Base-by-base conservation (phyloP, 2,888 invertebrate species). In the Drosophila mimetica region DNA sequence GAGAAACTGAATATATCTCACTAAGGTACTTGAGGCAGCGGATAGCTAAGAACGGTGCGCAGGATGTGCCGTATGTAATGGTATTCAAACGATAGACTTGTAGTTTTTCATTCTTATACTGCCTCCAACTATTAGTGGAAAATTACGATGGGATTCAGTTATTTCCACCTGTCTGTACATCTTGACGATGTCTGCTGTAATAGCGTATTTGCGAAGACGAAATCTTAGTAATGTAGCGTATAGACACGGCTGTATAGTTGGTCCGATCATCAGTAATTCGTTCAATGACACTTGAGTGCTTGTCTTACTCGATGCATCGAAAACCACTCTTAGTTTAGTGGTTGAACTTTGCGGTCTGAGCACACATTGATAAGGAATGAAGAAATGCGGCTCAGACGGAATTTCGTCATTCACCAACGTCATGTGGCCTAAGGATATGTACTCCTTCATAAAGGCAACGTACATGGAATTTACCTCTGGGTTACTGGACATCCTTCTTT, bases 171-270 rank as follows among this genome's bases (percentile, higher is more conserved):
- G n/a, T n/a, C n/a, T 36, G n/a, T n/a, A n/a, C 34, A 36, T n/a
- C 34, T n/a, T 36, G n/a, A 5, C n/a, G 34, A 36, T n/a, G 7
- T 36, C 34, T n/a, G 34, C 34, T 36, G n/a, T n/a, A 5, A n/a
- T 36, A n/a, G 34, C 34, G 22, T 22, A 22, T 22, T 22, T 22
- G 22, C 22, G 22, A 36, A n/a, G n/a, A 36, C 34, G 34, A 36
- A 36, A 36, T n/a, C 34, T 34, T n/a, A 34, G 34, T 34, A 34
- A n/a, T n/a, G 34, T 36, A 36, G 34, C 34, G 34, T 36, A n/a
- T n/a, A 36, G 34, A 36, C 14, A 14, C 6, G 34, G n/a, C n/a
- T 36, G 34, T 36, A 36, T 36, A n/a, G 34, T 36, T 36, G 34
- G n/a, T 36, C 34, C n/a, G 34, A 36, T 36, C 34, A 36, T 36